Evolutionary conservation across 2,113 vertebrate species (phyloP).

Genomic region (Eclectus roratus): DNA sequence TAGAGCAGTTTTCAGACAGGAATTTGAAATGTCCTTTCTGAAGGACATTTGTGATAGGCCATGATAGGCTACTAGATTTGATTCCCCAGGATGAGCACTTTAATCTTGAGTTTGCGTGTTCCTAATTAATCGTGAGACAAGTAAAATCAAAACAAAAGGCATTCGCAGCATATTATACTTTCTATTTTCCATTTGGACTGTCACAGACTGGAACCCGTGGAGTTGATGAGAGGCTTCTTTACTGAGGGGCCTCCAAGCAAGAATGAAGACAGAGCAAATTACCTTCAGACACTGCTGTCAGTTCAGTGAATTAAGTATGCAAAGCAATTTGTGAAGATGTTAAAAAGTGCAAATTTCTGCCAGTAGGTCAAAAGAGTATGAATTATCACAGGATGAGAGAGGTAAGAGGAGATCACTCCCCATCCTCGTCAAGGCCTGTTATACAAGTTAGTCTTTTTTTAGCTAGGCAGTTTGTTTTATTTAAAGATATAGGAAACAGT

Average conservation of each 20-base stretch:
- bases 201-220: background rate
- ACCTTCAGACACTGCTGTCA: slow-evolving; percentile 18
- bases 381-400: slow-evolving; percentile 29
- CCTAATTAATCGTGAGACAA: slow-evolving; percentile 6
- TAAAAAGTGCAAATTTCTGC: slow-evolving; percentile 38
- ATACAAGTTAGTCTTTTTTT: background rate
- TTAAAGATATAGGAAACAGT: background rate
- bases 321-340: slow-evolving; percentile 42
- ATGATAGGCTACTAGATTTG: background rate
- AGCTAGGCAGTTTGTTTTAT: background rate
- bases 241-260: slow-evolving; percentile 29
- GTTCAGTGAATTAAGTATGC: slow-evolving; percentile 41
- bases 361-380: slow-evolving; percentile 24
- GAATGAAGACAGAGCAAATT: slow-evolving; percentile 48
- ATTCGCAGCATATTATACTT: background rate
- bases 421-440: background rate
- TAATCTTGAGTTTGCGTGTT: background rate
- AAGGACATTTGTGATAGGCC: background rate
- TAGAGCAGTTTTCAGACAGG: background rate
- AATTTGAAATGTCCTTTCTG: background rate
- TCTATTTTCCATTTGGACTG: slow-evolving; percentile 15
- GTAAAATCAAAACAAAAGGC: slow-evolving; percentile 36
- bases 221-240: slow-evolving; percentile 28
- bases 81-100: background rate
- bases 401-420: background rate